Conservation (phyloP, 1,140 invertebrate genomes). For the Nasonia longicornis region DNA sequence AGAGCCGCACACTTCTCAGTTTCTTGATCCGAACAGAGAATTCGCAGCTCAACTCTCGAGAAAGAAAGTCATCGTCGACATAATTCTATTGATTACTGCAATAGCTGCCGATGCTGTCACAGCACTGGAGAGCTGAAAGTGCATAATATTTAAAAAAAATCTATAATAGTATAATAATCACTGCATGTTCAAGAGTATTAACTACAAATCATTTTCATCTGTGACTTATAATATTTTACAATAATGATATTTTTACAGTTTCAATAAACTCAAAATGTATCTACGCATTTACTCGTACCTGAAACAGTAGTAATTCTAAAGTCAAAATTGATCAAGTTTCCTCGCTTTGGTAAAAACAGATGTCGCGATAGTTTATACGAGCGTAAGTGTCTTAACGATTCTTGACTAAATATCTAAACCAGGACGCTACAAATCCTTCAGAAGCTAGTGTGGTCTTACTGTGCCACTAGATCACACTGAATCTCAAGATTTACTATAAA, state of each 20-base stretch:
- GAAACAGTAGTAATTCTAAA: background rate
- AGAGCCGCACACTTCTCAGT: background rate
- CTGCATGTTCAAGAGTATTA: background rate
- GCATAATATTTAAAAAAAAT: background rate
- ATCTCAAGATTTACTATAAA: background rate
- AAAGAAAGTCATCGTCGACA: too few species aligned
- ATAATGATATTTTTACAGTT: conserved; percentile 8
- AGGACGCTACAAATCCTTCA: background rate
- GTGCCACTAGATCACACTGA: background rate
- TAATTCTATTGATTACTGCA: background rate
- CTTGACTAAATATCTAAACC: background rate
- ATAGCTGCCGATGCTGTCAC: background rate
- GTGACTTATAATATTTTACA: background rate
- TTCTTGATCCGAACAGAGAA: background rate
- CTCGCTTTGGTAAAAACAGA: conserved; percentile 27
- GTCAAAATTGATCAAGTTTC: conserved; percentile 11
- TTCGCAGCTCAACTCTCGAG: too few species aligned
- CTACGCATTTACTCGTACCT: background rate
- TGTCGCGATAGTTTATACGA: conserved; percentile 9
- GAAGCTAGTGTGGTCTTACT: background rate
- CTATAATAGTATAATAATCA: background rate
- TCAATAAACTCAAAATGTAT: background rate
- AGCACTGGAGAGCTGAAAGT: background rate
- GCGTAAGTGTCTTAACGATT: background rate
- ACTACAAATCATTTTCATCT: background rate